These are phyloP conservation scores for Cotesia congregata DNA, from an alignment of 2,888 invertebrate genomes.

Conservation along the genomic window DNA sequence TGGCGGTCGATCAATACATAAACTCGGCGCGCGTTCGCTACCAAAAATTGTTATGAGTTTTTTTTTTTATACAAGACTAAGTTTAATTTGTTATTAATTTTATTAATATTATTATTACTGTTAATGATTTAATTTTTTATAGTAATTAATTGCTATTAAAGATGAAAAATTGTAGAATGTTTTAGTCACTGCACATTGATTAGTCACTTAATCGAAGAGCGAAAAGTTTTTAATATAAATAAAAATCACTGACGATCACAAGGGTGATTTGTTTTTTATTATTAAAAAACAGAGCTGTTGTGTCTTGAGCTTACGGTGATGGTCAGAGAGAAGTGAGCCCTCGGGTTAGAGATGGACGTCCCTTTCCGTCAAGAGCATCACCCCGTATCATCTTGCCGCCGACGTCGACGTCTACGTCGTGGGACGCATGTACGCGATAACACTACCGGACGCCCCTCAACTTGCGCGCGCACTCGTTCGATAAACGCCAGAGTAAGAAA, in stretches of 20 bases:
- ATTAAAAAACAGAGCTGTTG: not conserved
- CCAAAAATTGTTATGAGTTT: not conserved
- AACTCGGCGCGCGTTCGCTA: conserved; percentile 60
- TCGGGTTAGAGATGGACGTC: not conserved
- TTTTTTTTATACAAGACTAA: not conserved
- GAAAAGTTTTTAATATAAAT: too few species aligned
- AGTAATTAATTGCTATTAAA: not conserved
- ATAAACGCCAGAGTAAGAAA: conserved; percentile 55
- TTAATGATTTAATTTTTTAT: too few species aligned
- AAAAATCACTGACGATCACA: not conserved
- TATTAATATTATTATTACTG: too few species aligned
- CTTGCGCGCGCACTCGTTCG: conserved; percentile 70
- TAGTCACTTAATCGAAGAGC: too few species aligned
- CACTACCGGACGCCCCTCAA: conserved; percentile 59
- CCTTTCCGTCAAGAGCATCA: not conserved
- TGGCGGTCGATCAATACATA: conserved; percentile 52
- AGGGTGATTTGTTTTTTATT: not conserved
- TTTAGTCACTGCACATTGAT: too few species aligned
- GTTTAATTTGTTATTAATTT: too few species aligned
- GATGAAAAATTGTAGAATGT: too few species aligned
- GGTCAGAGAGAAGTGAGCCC: conserved; percentile 53
- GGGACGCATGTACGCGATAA: conserved; percentile 12
- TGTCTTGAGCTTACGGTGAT: conserved; percentile 23
- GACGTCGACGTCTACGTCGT: conserved; percentile 12
- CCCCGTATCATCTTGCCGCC: not conserved